These are phyloP conservation scores for Mesitornis unicolor DNA, from an alignment of 2,113 vertebrate genomes.

Conservation along the genomic window DNA sequence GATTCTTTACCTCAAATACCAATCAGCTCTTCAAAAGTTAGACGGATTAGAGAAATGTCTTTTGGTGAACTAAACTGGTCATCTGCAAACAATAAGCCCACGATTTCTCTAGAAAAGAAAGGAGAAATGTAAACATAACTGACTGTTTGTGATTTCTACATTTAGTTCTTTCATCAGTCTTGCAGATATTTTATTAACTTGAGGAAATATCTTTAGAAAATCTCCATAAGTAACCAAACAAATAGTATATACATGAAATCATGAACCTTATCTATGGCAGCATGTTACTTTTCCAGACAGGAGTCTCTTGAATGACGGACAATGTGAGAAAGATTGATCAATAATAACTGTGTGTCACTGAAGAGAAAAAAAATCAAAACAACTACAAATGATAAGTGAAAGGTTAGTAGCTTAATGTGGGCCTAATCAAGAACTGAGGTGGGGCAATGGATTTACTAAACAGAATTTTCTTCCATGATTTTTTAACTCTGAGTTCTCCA, in stretches of 20 bases:
- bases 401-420: not conserved
- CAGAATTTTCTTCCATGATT: not conserved
- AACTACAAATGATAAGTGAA: not conserved
- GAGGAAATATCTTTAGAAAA: not conserved
- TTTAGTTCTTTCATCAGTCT: not conserved
- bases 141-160: not conserved
- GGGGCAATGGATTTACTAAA: not conserved
- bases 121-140: not conserved
- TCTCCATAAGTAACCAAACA: not conserved
- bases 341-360: not conserved
- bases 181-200: not conserved
- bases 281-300: not conserved
- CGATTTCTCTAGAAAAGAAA: not conserved
- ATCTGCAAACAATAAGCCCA: not conserved
- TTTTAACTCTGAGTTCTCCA: not conserved
- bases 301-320: not conserved
- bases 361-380: not conserved
- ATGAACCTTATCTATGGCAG: not conserved
- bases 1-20: not conserved
- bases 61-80: not conserved
- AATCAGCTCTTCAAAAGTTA: not conserved
- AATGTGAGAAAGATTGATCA: not conserved
- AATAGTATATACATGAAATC: not conserved
- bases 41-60: not conserved
- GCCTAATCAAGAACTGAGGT: not conserved